These are phyloP conservation scores for Monoplex corrugatus DNA, from an alignment of 2,888 invertebrate genomes.

Conservation along the genomic window DNA sequence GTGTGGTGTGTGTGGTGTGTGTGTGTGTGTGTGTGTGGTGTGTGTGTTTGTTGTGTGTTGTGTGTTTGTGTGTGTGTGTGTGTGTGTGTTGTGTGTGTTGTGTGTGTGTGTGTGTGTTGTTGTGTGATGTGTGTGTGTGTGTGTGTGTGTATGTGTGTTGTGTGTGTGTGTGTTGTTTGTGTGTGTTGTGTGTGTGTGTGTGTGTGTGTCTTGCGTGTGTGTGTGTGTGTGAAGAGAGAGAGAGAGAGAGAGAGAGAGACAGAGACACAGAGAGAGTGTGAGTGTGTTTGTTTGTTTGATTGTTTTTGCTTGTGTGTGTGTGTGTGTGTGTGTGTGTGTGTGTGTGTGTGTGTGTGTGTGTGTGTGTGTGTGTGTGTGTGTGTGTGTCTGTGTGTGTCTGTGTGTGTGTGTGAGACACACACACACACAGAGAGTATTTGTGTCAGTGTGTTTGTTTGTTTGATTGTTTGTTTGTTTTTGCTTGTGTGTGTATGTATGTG, in stretches of 20 bases:
- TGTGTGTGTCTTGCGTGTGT: not conserved
- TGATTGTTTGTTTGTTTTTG: not conserved
- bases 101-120: not conserved
- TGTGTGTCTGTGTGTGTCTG: not conserved
- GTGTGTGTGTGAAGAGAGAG: too few species aligned
- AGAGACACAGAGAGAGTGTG: too few species aligned
- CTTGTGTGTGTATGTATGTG: not conserved
- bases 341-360: constrained; percentile 5
- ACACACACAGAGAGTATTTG: not conserved
- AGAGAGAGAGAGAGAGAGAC: too few species aligned
- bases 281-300: too few species aligned
- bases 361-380: constrained; percentile 3
- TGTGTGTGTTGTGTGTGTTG: not conserved
- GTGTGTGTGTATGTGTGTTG: not conserved
- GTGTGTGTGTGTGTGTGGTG: too few species aligned
- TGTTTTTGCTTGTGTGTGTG: too few species aligned
- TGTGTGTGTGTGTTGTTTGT: not conserved
- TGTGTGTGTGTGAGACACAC: constrained; percentile 6
- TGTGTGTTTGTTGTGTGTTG: too few species aligned
- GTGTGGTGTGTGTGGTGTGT: not conserved
- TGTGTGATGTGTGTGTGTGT: too few species aligned
- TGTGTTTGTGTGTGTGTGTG: not conserved
- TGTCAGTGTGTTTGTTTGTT: not conserved
- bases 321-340: constrained; percentile 4
- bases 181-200: not conserved